A percentile compares a stretch with the other conserved stretches of the same genome.
These are phyloP conservation scores for Mylabris phalerata DNA, from an alignment of 1,140 invertebrate species.

Conservation along the genomic window DNA sequence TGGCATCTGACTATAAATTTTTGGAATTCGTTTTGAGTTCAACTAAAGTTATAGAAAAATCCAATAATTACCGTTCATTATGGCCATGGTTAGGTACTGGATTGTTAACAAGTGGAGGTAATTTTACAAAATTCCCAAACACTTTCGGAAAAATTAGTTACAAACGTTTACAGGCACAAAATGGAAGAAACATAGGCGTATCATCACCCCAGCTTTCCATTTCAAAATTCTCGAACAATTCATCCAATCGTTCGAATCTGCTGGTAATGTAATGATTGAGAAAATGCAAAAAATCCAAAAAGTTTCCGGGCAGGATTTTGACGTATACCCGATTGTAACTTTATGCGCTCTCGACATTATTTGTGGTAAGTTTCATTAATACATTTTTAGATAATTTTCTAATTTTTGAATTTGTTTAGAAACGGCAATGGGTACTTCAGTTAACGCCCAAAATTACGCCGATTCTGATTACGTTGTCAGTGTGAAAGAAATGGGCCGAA, in stretches of 20 bases:
- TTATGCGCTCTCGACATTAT: constrained; percentile 68
- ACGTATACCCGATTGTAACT: constrained; percentile 60
- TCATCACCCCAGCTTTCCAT: constrained; percentile 80
- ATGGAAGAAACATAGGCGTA: constrained; percentile 59
- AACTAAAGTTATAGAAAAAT: constrained; percentile 66
- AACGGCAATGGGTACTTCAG: constrained; percentile 73
- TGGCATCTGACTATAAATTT: constrained; percentile 25
- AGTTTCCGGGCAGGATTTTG: constrained; percentile 43
- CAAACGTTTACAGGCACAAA: constrained; percentile 30
- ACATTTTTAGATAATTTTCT: background rate
- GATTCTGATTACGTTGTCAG: constrained; percentile 68
- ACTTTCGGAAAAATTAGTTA: too few species aligned
- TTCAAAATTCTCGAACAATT: constrained; percentile 77
- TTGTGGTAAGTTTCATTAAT: constrained; percentile 50
- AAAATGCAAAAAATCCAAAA: constrained; percentile 46
- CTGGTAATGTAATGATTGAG: constrained; percentile 53
- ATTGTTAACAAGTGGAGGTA: constrained; percentile 58
- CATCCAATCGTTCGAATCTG: constrained; percentile 63
- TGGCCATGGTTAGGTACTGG: constrained; percentile 73
- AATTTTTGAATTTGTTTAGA: constrained; percentile 49
- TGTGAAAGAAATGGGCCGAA: constrained; percentile 51
- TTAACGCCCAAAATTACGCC: constrained; percentile 63
- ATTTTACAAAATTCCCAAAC: too few species aligned
- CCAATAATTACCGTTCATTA: constrained; percentile 64
- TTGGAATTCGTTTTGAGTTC: constrained; percentile 55